phyloP scores from a whole-genome alignment of 2,113 vertebrate species.

The Eulemur macaco region DNA sequence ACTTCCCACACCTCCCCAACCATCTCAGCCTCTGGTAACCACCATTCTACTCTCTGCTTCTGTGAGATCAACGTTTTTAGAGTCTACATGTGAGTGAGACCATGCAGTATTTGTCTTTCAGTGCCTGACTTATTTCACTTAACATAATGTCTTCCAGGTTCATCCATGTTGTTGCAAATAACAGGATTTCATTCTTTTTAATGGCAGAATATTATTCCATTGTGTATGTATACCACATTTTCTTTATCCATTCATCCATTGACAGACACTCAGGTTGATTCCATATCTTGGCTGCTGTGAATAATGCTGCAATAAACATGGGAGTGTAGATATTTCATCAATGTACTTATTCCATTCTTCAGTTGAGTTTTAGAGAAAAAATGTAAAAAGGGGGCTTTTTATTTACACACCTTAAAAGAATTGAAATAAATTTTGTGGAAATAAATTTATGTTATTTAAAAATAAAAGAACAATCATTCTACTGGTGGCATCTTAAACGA shows the following conservation, averaged over 20 bases:
- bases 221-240: neutral
- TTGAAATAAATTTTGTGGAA: neutral
- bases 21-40: neutral
- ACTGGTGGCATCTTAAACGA: neutral
- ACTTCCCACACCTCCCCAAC: neutral
- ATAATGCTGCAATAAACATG: neutral
- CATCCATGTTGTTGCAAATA: neutral
- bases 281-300: neutral
- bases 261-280: neutral
- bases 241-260: neutral
- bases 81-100: neutral
- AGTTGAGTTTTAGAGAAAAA: constrained; percentile 17
- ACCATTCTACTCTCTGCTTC: neutral
- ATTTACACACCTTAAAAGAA: neutral
- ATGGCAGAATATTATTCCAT: neutral
- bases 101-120: neutral
- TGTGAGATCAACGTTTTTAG: neutral
- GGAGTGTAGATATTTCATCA: neutral
- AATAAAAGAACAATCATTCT: neutral
- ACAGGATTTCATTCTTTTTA: neutral
- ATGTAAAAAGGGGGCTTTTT: neutral
- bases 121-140: neutral
- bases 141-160: neutral
- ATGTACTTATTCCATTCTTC: neutral
- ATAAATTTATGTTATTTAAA: neutral